phyloP scores from a whole-genome alignment of 2,797 vertebrate species.

The Tragopan temminckii region DNA sequence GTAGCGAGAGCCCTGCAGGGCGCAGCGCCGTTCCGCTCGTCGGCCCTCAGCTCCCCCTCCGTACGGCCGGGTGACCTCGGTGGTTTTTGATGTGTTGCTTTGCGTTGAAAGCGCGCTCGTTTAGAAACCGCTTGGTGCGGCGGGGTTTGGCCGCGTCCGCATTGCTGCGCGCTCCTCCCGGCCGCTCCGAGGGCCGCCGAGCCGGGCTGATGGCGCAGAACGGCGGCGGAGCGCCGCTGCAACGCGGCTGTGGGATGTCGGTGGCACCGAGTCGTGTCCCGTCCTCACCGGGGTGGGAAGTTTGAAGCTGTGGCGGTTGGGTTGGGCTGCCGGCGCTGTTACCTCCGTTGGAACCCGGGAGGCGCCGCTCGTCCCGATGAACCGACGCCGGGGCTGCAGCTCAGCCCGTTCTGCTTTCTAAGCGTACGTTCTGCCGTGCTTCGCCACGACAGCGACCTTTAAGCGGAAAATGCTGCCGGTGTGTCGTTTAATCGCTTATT shows the following conservation, averaged over 20 bases:
- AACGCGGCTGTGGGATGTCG: accelerated
- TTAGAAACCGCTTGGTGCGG: background rate
- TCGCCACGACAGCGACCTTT: background rate
- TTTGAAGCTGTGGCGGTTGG: background rate
- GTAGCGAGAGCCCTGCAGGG: no score
- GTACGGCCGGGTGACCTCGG: no score
- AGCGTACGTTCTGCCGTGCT: background rate
- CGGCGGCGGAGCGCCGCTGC: no score
- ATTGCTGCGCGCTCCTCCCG: no score
- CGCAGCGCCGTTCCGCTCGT: no score
- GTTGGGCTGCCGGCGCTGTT: background rate
- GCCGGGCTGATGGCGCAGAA: background rate
- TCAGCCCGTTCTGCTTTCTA: background rate
- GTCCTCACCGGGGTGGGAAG: background rate
- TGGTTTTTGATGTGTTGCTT: background rate
- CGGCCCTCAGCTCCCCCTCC: no score
- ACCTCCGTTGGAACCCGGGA: background rate
- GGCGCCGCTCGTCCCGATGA: no score
- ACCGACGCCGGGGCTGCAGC: accelerated
- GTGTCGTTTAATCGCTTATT: background rate
- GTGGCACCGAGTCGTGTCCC: background rate
- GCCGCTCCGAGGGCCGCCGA: no score
- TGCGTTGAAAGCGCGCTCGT: background rate
- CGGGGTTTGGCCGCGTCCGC: no score
- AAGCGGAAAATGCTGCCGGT: background rate